Conservation (phyloP, 2,888 invertebrate genomes). For the Agrotis segetum region DNA sequence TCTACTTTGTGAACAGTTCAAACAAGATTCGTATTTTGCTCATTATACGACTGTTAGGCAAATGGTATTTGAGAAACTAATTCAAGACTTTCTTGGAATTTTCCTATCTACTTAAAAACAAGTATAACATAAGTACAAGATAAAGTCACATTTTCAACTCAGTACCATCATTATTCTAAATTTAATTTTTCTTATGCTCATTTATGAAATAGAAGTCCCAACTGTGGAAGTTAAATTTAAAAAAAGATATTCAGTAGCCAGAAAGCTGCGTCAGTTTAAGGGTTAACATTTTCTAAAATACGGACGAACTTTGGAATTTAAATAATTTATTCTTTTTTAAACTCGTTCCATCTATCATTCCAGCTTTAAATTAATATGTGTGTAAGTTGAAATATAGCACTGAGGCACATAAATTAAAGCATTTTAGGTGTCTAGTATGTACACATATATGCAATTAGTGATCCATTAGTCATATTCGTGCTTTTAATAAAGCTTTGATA, state of each 20-base stretch:
- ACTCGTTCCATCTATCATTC: slow-evolving; percentile 33
- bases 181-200: slow-evolving; percentile 62
- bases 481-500: slow-evolving; percentile 66
- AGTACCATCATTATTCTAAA: slow-evolving; percentile 46
- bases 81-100: slow-evolving; percentile 4
- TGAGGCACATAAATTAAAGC: slow-evolving; percentile 22
- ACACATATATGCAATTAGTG: slow-evolving; percentile 64
- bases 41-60: slow-evolving; percentile 16
- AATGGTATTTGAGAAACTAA: slow-evolving; percentile 11
- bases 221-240: slow-evolving; percentile 53
- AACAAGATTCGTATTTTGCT: slow-evolving; percentile 28
- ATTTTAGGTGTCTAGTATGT: slow-evolving; percentile 15
- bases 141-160: slow-evolving; percentile 25
- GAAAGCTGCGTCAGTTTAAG: slow-evolving; percentile 53
- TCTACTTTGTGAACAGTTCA: slow-evolving; percentile 28
- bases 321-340: slow-evolving; percentile 43
- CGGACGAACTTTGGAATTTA: slow-evolving; percentile 41
- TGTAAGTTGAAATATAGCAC: slow-evolving; percentile 9
- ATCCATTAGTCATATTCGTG: slow-evolving; percentile 69
- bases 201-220: slow-evolving; percentile 54
- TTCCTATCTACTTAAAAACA: not conserved
- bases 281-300: slow-evolving; percentile 61
- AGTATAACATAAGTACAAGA: slow-evolving; percentile 24
- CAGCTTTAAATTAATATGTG: slow-evolving; percentile 28
- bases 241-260: slow-evolving; percentile 55